Evolutionary conservation across 2,888 invertebrate species (phyloP), one percentile per base, ranked within the genome.

Genomic region (Lepidochitona cinerea): DNA sequence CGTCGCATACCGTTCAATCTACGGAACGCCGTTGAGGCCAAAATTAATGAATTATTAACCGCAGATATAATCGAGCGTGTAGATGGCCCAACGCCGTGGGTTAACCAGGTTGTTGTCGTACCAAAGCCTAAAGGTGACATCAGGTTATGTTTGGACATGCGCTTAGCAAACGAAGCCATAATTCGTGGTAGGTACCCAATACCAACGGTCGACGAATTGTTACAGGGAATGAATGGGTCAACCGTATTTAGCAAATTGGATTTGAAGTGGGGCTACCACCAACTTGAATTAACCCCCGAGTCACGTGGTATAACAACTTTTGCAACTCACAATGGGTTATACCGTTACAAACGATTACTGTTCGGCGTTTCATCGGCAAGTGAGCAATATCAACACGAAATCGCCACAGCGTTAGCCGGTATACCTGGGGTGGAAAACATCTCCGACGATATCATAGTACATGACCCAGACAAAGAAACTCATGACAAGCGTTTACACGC

Each of bases 271-370:
- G 82, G 78, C 0, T 85, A 77, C 65, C 81, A 83, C 49, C 80
- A 84, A 49, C 70, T 81, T 1, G 82, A 83, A 53, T 64, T 82
- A 18, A 54, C 68, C 7, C 74, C 77, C 32, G 76, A 77, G 29
- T 83, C 80, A 7, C 64, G 83, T 6, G 75, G 76, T 3, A 83
- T 84, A 4, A 83, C 83, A 23, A 81, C 83, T 29, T 84, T 84
- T 71, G 71, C 79, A n/a, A 84, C 81, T 14, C 78, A 82, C 36
- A 75, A 67, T 37, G 79, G 78, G 9, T 49, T 79, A 4, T 80
- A 69, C 64, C 35, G 83, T n/a, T 84, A 78, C 49, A 78, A 78
- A 71, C 32, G 79, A 6, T 65, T 84, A 1, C 71, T 73, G 49
- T 83, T 83, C 76, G 81, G 78, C 1, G 73, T 84, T 0, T 79